Conservation (phyloP, 2,888 invertebrate species). For the Smittia aterrima region DNA sequence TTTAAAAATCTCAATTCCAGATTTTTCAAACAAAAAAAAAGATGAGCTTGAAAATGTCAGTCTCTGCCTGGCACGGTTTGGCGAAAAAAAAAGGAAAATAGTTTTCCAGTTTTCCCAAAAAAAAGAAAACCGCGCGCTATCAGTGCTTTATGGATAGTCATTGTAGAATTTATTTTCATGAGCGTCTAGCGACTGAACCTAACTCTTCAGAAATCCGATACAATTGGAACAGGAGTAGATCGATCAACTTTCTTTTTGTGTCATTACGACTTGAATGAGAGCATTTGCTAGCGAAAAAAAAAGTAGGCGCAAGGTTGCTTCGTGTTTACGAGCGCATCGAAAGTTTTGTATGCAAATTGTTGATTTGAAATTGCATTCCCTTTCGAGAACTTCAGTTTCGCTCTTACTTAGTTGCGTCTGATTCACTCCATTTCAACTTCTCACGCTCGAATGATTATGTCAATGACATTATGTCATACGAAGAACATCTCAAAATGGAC, state of each 20-base stretch:
- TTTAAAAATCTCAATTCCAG: too few species aligned
- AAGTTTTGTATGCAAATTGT: not conserved
- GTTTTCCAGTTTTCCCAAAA: not conserved
- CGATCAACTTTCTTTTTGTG: not conserved
- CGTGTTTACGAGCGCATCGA: not conserved
- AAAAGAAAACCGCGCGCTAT: not conserved
- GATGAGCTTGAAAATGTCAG: constrained; percentile 21
- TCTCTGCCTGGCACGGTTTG: constrained; percentile 14
- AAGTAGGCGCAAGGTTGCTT: constrained; percentile 25
- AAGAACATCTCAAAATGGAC: too few species aligned
- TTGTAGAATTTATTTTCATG: not conserved
- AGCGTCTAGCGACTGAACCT: too few species aligned
- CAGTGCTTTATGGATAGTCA: not conserved
- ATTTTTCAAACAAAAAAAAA: not conserved
- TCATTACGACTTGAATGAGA: too few species aligned
- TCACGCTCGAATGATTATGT: too few species aligned
- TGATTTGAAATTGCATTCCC: not conserved
- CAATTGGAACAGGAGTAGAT: not conserved
- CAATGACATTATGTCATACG: too few species aligned
- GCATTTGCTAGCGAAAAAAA: not conserved
- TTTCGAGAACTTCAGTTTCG: not conserved
- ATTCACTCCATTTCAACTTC: too few species aligned
- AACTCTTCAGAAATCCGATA: too few species aligned
- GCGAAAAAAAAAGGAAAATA: not conserved
- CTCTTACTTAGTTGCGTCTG: too few species aligned